Percentiles rank a stretch among this genome's conserved stretches.
Conservation (phyloP, 1,140 invertebrate species). For the Pseudomyrmex sp. region DNA sequence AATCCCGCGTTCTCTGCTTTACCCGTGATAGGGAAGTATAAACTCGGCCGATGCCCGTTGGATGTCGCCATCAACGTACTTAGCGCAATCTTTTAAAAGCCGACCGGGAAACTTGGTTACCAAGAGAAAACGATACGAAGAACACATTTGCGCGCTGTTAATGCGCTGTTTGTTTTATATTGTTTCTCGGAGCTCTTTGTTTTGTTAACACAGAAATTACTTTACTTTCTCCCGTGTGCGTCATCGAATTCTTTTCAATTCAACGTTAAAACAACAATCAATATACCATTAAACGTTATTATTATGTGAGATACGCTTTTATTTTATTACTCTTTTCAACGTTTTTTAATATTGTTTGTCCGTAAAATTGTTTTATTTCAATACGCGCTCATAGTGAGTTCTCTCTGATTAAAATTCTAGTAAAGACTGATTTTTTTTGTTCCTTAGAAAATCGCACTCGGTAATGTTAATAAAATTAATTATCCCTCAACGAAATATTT, state of each 20-base stretch:
- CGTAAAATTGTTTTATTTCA: no score
- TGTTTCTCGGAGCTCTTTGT: not conserved
- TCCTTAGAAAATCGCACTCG: no score
- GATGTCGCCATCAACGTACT: slow-evolving; percentile 64
- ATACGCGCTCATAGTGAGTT: no score
- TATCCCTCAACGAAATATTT: no score
- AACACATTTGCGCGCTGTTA: not conserved
- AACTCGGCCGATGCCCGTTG: slow-evolving; percentile 51
- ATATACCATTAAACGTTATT: not conserved
- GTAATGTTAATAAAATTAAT: no score
- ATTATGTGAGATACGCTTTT: not conserved
- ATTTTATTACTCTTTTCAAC: not conserved
- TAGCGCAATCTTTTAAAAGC: not conserved
- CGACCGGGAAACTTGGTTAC: slow-evolving; percentile 42
- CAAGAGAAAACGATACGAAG: not conserved
- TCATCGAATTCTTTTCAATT: not conserved
- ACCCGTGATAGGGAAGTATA: slow-evolving; percentile 1
- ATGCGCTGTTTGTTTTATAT: not conserved
- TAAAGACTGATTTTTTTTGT: no score
- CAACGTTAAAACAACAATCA: no score
- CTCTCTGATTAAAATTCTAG: no score
- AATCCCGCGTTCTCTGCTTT: slow-evolving; percentile 5
- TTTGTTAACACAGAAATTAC: no score
- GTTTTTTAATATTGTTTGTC: not conserved
- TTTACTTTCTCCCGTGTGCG: not conserved